Base-by-base conservation (phyloP, 2,888 invertebrate species). In the Meganola albula region DNA sequence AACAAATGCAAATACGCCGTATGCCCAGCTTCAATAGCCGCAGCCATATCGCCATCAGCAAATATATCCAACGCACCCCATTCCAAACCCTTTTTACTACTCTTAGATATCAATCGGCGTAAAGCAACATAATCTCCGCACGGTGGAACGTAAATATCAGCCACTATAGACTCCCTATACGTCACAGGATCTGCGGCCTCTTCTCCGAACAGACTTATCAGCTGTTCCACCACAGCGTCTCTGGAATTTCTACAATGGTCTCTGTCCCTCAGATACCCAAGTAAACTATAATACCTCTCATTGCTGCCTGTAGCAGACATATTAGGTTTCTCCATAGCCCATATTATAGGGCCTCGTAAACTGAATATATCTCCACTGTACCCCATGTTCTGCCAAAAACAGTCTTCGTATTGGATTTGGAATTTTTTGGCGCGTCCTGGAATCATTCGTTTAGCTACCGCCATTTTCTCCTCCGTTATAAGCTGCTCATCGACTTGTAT, bases 301-400 rank as follows among this genome's bases (percentile, higher is more conserved):
- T 44, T 25, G 27, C 69, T 70, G 1, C 74, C 75, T 1, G 71
- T 71, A 1, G 57, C 58, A 1, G 79, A 75, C 35, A 76, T 18
- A 25, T 40, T 63, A 1, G 84, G 85, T 4, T 60, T 65, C 36
- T 82, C 74, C 57, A 76, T 84, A 0, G 84, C 83, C 85, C 85
- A 85, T n/a, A 83, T 54, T 1, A 86, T 78, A 0, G 85, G 84
- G 3, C 86, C 86, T 25, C 64, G 65, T 23, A 80, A 53, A 44
- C 85, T 85, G 2, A 86, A 58, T 33, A 85, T 82, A 28, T 85
- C 84, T 1, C 86, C 86, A 37, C 79, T 85, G 29, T 66, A 83
- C 1, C 85, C 85, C 18, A 62, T 57, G 5, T 42, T 42, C 24
- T 59, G 61, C 85, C 86, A 86, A 48, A 85, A 80, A 28, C 66